Conservation (phyloP, 2,797 vertebrate species). For the Pseudochaenichthys georgianus region DNA sequence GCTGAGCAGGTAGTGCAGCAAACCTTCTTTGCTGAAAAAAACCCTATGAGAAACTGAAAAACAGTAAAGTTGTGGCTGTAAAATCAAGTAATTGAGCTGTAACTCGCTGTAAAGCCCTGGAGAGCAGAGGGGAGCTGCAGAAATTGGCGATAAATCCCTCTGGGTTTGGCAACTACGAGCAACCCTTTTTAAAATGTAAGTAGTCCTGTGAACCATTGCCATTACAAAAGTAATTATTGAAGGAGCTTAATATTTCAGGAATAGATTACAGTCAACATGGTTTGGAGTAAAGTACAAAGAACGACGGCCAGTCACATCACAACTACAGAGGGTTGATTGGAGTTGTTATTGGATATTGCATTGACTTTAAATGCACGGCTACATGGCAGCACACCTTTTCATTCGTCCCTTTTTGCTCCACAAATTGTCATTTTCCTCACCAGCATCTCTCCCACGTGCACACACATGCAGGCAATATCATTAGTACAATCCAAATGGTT, state of each 20-base stretch:
- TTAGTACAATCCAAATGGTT: slow-evolving; percentile 72
- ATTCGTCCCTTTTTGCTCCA: slow-evolving; percentile 42
- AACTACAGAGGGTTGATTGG: neutral
- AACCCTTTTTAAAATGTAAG: neutral
- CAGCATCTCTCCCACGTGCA: slow-evolving; percentile 17
- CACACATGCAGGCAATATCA: slow-evolving; percentile 60
- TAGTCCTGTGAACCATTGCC: neutral
- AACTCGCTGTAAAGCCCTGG: neutral
- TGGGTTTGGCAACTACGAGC: neutral
- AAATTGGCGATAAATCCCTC: neutral
- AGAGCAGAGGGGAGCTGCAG: neutral
- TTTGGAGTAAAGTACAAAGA: neutral
- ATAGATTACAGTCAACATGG: neutral
- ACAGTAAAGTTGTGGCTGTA: neutral
- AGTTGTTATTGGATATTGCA: slow-evolving; percentile 2
- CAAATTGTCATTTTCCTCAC: slow-evolving; percentile 52
- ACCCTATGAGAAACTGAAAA: neutral
- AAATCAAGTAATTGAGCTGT: neutral
- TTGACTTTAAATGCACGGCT: neutral
- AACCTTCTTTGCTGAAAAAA: neutral
- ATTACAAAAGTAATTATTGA: neutral
- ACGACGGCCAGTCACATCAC: neutral
- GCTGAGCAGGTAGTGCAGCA: neutral
- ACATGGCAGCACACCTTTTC: slow-evolving; percentile 1
- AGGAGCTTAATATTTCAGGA: neutral